phyloP scores from a whole-genome alignment of 2,888 invertebrate genomes.

The Agrotis exclamationis region DNA sequence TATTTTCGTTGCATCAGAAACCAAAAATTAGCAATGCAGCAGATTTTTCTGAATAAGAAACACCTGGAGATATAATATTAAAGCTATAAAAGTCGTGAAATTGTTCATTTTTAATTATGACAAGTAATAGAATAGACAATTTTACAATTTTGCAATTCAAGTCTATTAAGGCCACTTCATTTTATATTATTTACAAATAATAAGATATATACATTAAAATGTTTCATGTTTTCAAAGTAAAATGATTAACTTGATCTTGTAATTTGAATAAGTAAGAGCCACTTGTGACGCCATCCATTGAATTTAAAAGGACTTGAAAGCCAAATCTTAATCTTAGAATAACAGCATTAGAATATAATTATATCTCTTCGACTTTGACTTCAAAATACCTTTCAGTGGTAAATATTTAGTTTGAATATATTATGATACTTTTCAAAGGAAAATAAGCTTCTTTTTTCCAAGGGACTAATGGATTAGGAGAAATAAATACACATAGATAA shows the following conservation, averaged over 20 bases:
- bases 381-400: slow-evolving; percentile 4
- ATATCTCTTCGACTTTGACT: slow-evolving; percentile 12
- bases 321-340: slow-evolving; percentile 1
- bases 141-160: too few species aligned
- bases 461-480: background rate
- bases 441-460: slow-evolving; percentile 7
- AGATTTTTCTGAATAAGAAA: too few species aligned
- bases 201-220: too few species aligned
- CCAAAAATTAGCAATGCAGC: too few species aligned
- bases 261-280: slow-evolving; percentile 29
- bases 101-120: too few species aligned
- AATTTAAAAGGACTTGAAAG: slow-evolving; percentile 9
- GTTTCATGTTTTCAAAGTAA: slow-evolving; percentile 3
- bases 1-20: too few species aligned
- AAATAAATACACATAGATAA: background rate
- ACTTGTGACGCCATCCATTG: slow-evolving; percentile 13
- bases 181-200: background rate
- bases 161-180: background rate
- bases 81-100: too few species aligned
- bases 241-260: background rate
- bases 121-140: too few species aligned
- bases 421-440: slow-evolving; percentile 1
- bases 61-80: too few species aligned
- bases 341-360: background rate
- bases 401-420: slow-evolving; percentile 23